These are phyloP conservation scores for Platysternon megacephalum DNA, from an alignment of 2,113 vertebrate species.

Conservation along the genomic window DNA sequence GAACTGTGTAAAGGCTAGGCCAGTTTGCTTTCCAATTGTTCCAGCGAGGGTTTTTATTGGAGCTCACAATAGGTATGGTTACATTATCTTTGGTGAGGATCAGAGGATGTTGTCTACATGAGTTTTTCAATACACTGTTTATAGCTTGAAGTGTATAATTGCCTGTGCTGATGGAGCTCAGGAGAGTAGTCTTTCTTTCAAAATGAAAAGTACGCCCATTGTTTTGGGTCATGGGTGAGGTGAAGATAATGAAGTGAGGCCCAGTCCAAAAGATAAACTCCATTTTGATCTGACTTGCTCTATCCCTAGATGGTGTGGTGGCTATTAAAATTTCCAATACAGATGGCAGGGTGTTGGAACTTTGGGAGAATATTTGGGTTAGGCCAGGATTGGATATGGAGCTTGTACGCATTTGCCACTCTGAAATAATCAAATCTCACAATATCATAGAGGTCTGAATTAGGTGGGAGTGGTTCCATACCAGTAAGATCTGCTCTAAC, in stretches of 20 bases:
- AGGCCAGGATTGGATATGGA: background rate
- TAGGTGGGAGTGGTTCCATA: background rate
- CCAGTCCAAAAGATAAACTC: background rate
- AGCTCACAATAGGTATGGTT: background rate
- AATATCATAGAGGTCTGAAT: background rate
- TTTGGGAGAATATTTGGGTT: background rate
- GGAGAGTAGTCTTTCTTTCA: background rate
- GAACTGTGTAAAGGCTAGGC: background rate
- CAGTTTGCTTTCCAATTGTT: background rate
- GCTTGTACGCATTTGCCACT: background rate
- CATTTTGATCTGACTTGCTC: background rate
- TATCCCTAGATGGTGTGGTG: background rate
- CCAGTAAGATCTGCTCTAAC: background rate
- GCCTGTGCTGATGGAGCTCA: background rate
- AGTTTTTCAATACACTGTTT: background rate
- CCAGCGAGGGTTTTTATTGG: background rate
- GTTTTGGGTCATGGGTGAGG: background rate
- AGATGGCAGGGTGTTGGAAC: background rate
- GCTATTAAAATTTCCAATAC: background rate
- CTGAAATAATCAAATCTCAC: background rate
- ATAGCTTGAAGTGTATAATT: background rate
- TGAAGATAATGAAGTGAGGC: background rate
- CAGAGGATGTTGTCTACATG: background rate
- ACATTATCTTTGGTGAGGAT: background rate
- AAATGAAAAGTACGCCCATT: background rate